Percentiles rank a stretch among this genome's conserved stretches.
phyloP scores from a whole-genome alignment of 2,888 invertebrate species.

The Rugalucina vietnamica region DNA sequence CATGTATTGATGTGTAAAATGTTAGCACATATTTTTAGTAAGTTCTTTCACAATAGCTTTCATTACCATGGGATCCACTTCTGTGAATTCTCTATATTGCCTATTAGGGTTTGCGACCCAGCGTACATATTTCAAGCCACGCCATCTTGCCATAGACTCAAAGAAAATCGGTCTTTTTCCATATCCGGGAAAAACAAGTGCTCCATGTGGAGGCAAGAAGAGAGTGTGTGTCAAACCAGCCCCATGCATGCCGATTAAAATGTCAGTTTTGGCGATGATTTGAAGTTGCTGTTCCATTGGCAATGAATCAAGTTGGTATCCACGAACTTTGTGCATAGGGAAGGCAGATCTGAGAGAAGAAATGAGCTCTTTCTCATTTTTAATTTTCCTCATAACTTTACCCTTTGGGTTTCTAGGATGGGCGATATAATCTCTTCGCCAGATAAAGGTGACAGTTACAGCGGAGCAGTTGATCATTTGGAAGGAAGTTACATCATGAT shows the following conservation, averaged over 20 bases:
- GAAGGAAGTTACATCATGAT: conserved; percentile 48
- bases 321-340: conserved; percentile 62
- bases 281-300: conserved; percentile 75
- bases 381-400: conserved; percentile 76
- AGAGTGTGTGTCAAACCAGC: conserved; percentile 80
- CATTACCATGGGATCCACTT: background rate
- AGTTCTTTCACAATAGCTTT: background rate
- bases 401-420: conserved; percentile 81
- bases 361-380: conserved; percentile 79
- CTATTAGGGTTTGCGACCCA: conserved; percentile 3
- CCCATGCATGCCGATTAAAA: conserved; percentile 82
- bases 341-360: conserved; percentile 49
- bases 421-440: conserved; percentile 81
- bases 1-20: no score
- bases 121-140: conserved; percentile 18
- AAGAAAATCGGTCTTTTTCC: conserved; percentile 73
- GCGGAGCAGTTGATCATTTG: conserved; percentile 70
- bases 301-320: conserved; percentile 75
- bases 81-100: background rate
- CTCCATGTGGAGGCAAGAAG: conserved; percentile 76
- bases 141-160: conserved; percentile 61
- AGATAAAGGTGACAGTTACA: conserved; percentile 75
- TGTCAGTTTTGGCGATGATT: conserved; percentile 72
- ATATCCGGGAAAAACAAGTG: conserved; percentile 75
- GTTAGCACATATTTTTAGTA: background rate